Conservation (phyloP, 2,797 vertebrate species). For the Podargus strigoides region DNA sequence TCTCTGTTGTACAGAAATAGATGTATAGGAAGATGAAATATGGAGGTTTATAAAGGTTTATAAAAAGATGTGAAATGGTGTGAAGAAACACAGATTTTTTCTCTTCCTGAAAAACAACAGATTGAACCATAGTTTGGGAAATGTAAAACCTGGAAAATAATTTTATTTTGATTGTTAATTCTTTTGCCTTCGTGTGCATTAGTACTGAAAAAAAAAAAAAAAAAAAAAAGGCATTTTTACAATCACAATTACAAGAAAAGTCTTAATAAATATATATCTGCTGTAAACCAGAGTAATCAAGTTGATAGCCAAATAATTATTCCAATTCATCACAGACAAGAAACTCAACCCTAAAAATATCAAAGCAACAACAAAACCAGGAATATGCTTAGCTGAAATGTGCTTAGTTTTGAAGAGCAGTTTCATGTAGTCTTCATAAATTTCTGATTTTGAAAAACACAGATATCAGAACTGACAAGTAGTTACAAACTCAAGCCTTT, state of each 20-base stretch:
- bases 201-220: not conserved
- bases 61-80: not conserved
- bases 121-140: not conserved
- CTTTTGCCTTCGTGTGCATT: not conserved
- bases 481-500: not conserved
- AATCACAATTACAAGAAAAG: not conserved
- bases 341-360: not conserved
- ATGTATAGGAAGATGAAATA: not conserved
- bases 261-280: not conserved
- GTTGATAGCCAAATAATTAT: not conserved
- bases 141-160: not conserved
- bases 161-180: not conserved
- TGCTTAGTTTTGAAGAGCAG: not conserved
- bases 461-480: not conserved
- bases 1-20: not conserved
- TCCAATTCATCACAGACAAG: not conserved
- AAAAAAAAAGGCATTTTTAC: too few relatives aligned
- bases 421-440: not conserved
- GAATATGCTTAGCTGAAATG: not conserved
- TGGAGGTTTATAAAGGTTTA: not conserved
- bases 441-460: not conserved
- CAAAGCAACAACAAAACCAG: not conserved
- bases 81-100: not conserved
- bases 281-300: not conserved
- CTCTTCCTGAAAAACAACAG: not conserved